Evolutionary conservation across 2,888 invertebrate genomes (phyloP).

Genomic region (Teinopalpus imperialis): DNA sequence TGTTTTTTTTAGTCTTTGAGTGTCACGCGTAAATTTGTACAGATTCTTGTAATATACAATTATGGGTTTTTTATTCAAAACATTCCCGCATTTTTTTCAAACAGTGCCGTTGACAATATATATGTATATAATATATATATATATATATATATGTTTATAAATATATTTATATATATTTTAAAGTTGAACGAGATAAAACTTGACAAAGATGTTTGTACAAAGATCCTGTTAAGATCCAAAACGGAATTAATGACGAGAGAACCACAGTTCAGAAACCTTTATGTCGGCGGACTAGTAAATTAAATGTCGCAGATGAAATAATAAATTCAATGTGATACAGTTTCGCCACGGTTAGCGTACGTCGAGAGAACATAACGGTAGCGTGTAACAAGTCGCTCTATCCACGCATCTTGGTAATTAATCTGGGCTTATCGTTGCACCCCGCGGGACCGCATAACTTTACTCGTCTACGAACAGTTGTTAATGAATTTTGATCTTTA

Average conservation of each 20-base stretch:
- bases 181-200: too few relatives aligned
- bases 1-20: too few relatives aligned
- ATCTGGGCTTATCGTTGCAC: constrained; percentile 53
- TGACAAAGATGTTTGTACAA: too few relatives aligned
- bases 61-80: too few relatives aligned
- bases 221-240: constrained; percentile 2
- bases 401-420: constrained; percentile 71
- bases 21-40: too few relatives aligned
- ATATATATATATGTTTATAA: too few relatives aligned
- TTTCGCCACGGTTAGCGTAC: constrained; percentile 21
- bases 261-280: neutral
- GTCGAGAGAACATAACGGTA: constrained; percentile 47
- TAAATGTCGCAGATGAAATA: constrained; percentile 12
- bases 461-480: neutral
- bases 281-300: constrained; percentile 1
- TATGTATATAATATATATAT: too few relatives aligned
- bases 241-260: neutral
- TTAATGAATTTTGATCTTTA: constrained; percentile 1
- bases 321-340: constrained; percentile 23
- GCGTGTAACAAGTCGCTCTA: constrained; percentile 48
- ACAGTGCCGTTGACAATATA: too few relatives aligned
- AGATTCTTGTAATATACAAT: too few relatives aligned
- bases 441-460: constrained; percentile 2
- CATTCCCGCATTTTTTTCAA: too few relatives aligned
- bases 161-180: too few relatives aligned